Percentiles rank a stretch among this genome's conserved stretches.
These are phyloP conservation scores for Tillus elongatus DNA, from an alignment of 2,888 invertebrate species.

Conservation along the genomic window DNA sequence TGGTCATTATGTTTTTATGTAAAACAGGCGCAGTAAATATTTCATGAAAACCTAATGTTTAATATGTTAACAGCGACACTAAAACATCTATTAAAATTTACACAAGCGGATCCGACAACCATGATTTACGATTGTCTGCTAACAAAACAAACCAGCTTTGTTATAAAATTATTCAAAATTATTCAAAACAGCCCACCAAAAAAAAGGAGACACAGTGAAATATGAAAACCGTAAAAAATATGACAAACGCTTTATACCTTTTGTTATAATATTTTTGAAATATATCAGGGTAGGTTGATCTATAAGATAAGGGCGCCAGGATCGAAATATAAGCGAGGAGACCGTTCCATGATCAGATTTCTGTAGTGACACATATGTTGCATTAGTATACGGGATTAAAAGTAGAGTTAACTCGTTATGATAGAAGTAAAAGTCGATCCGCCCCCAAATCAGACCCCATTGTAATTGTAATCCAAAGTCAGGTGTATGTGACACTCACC, in stretches of 20 bases:
- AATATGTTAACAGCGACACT: constrained; percentile 5
- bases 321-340: constrained; percentile 18
- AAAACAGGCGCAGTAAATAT: constrained; percentile 1
- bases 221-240: constrained; percentile 42
- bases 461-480: constrained; percentile 17
- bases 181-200: constrained; percentile 35
- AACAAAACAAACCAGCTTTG: constrained; percentile 30
- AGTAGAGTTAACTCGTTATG: neutral
- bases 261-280: constrained; percentile 39
- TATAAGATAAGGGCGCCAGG: constrained; percentile 35
- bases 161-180: constrained; percentile 40
- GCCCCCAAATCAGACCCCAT: constrained; percentile 15
- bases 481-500: constrained; percentile 16
- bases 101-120: constrained; percentile 21
- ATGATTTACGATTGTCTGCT: constrained; percentile 28
- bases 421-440: neutral
- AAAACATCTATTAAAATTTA: constrained; percentile 23
- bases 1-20: no score
- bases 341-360: constrained; percentile 23
- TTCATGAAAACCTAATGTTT: neutral
- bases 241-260: constrained; percentile 39
- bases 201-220: constrained; percentile 31
- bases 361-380: no score
- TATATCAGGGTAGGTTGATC: constrained; percentile 34
- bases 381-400: no score